Evolutionary conservation across 2,797 vertebrate species (phyloP).

Genomic region (Pampus argenteus): DNA sequence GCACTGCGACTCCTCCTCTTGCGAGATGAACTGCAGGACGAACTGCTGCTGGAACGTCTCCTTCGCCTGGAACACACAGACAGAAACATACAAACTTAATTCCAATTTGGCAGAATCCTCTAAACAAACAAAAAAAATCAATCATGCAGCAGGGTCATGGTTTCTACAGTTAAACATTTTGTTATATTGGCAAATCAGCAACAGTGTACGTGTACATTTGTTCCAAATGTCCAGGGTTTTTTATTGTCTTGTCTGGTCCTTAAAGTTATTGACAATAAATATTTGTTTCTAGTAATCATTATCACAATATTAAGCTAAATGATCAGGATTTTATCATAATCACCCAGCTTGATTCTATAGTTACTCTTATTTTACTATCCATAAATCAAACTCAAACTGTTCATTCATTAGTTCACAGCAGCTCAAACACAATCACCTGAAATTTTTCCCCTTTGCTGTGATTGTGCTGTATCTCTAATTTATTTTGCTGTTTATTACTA

Average conservation of each 20-base stretch:
- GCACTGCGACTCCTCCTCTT: constrained; percentile 90
- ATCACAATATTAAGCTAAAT: background rate
- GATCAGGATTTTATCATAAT: background rate
- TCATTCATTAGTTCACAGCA: constrained; percentile 16
- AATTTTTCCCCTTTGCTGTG: constrained; percentile 32
- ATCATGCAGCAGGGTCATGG: constrained; percentile 5
- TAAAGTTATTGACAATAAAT: background rate
- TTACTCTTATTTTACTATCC: background rate
- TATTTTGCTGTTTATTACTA: constrained; percentile 47
- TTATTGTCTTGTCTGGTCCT: too few species aligned
- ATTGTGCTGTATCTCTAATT: constrained; percentile 38
- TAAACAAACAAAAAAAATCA: constrained; percentile 37
- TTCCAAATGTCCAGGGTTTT: constrained; percentile 8
- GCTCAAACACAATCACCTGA: constrained; percentile 5
- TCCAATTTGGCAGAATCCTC: constrained; percentile 11
- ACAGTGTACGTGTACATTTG: constrained; percentile 15
- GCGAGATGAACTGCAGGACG: constrained; percentile 92
- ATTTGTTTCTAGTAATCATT: background rate
- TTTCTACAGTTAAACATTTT: constrained; percentile 29
- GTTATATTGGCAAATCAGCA: constrained; percentile 14
- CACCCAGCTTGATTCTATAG: background rate
- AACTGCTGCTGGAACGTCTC: constrained; percentile 93
- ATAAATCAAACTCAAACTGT: constrained; percentile 6
- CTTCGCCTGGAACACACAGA: constrained; percentile 82
- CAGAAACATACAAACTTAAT: constrained; percentile 16